phyloP scores from a whole-genome alignment of 2,797 vertebrate species.

The Tokudaia muenninki region DNA sequence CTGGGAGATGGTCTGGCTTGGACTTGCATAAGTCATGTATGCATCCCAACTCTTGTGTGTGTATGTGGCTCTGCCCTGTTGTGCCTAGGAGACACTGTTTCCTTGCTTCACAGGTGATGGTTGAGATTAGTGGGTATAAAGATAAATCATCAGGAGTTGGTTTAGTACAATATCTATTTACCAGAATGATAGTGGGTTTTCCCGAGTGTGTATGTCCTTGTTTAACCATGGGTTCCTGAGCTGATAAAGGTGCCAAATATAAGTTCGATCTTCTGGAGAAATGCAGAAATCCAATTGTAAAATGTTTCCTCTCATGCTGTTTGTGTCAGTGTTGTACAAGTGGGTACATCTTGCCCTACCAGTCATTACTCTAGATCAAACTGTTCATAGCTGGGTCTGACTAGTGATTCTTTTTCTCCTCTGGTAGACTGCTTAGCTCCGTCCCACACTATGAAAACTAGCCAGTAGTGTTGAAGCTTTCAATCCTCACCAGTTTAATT shows the following conservation, averaged over 20 bases:
- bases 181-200: not conserved
- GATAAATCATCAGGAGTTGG: not conserved
- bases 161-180: not conserved
- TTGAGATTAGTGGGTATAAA: not conserved
- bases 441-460: not conserved
- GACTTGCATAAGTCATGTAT: not conserved
- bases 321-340: not conserved
- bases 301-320: not conserved
- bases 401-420: not conserved
- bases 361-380: not conserved
- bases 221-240: not conserved
- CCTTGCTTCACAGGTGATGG: not conserved
- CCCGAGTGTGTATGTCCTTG: not conserved
- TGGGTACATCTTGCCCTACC: not conserved
- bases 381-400: too few relatives aligned
- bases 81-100: not conserved
- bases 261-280: not conserved
- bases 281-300: not conserved
- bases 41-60: not conserved
- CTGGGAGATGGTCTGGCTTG: not conserved
- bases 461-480: not conserved
- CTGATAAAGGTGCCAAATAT: not conserved
- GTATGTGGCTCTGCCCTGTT: not conserved
- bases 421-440: not conserved
- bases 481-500: not conserved